These are phyloP conservation scores for Rhynchomys soricoides DNA, from an alignment of 2,113 vertebrate genomes.

Conservation along the genomic window DNA sequence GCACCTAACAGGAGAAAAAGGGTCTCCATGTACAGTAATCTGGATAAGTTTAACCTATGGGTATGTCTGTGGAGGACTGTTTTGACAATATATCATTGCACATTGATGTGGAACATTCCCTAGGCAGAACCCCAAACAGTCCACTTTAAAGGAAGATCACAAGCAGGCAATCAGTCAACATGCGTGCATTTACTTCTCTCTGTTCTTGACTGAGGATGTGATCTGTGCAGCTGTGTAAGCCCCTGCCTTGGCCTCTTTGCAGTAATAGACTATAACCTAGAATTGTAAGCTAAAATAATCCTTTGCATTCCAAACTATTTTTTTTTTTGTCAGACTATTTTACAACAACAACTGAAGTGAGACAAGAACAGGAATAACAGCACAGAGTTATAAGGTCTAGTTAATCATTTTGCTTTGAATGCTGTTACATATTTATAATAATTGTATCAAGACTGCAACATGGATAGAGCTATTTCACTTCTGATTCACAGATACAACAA, in stretches of 20 bases:
- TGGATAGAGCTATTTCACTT: not conserved
- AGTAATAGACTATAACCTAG: not conserved
- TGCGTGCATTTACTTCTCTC: not conserved
- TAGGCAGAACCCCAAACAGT: not conserved
- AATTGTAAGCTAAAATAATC: not conserved
- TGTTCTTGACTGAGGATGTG: not conserved
- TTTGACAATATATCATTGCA: not conserved
- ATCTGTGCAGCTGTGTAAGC: not conserved
- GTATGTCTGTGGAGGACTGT: not conserved
- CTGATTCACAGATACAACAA: slow-evolving; percentile 7
- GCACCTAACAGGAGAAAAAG: not conserved
- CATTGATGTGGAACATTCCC: not conserved
- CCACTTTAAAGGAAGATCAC: too few species aligned
- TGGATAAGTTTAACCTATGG: too few species aligned
- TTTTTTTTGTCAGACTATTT: not conserved
- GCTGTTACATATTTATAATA: not conserved
- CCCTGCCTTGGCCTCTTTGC: not conserved
- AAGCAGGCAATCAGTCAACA: not conserved
- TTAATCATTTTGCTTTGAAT: not conserved
- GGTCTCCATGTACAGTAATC: too few species aligned
- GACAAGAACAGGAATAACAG: not conserved
- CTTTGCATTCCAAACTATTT: too few species aligned
- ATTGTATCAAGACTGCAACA: not conserved
- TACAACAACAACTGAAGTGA: not conserved
- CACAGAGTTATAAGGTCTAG: not conserved